Evolutionary conservation across 2,797 vertebrate genomes (phyloP).

Genomic region (Lepilemur ruficaudatus): DNA sequence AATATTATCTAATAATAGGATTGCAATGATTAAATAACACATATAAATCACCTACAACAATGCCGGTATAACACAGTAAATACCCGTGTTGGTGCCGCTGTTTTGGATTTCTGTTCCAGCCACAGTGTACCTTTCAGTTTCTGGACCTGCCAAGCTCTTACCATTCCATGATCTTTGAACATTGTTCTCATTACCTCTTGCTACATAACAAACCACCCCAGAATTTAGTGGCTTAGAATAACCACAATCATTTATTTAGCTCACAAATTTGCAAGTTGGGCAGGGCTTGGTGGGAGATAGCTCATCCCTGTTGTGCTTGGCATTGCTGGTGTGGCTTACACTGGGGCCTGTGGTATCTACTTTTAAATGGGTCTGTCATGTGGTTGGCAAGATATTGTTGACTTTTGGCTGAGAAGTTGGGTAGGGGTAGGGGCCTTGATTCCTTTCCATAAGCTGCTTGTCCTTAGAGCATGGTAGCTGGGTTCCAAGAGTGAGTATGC

Average conservation of each 20-base stretch:
- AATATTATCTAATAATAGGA: background rate
- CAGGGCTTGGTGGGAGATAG: background rate
- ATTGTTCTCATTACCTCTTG: conserved; percentile 28
- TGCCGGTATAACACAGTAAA: background rate
- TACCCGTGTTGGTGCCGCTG: background rate
- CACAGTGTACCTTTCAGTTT: background rate
- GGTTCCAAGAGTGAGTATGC: background rate
- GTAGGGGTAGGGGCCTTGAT: background rate
- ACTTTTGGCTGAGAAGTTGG: background rate
- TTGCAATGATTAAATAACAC: background rate
- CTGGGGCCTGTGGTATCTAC: background rate
- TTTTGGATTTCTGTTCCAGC: background rate
- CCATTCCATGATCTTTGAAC: background rate
- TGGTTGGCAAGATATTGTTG: background rate
- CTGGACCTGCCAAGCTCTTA: background rate
- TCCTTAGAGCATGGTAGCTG: background rate
- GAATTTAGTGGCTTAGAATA: conserved; percentile 18
- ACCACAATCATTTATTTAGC: background rate
- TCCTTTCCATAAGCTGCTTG: background rate
- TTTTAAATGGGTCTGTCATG: background rate
- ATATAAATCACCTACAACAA: background rate
- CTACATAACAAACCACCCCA: background rate
- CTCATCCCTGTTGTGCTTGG: background rate
- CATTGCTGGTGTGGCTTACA: background rate
- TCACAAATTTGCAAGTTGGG: background rate